A percentile compares a stretch with the other conserved stretches of the same genome.
phyloP scores from a whole-genome alignment of 2,113 vertebrate species.

The Jaculus jaculus region DNA sequence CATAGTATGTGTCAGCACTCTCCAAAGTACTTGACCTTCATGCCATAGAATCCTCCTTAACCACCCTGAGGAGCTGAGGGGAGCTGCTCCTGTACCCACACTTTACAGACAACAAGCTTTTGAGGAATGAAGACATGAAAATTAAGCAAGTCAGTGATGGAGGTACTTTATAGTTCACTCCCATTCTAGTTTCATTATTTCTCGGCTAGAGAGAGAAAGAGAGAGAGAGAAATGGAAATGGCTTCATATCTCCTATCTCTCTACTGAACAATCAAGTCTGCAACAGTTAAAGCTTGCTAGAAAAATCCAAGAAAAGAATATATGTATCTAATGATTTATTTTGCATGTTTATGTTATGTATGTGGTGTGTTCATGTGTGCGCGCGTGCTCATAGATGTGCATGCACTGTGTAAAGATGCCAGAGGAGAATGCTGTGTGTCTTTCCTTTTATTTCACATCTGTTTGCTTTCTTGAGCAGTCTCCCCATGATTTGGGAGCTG shows the following conservation, averaged over 20 bases:
- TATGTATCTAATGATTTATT: neutral
- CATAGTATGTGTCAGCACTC: neutral
- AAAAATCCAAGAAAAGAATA: constrained; percentile 28
- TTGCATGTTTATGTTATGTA: too few species aligned
- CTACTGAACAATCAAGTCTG: neutral
- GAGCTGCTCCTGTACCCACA: neutral
- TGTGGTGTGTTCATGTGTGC: too few species aligned
- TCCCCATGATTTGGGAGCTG: too few species aligned
- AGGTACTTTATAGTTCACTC: neutral
- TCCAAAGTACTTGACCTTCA: neutral
- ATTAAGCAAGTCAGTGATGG: neutral
- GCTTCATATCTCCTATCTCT: neutral
- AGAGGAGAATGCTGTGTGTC: too few species aligned
- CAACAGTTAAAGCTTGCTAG: neutral
- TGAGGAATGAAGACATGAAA: neutral
- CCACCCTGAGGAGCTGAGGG: neutral
- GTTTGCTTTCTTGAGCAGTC: too few species aligned
- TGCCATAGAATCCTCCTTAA: neutral
- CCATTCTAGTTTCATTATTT: neutral
- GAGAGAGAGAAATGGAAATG: neutral
- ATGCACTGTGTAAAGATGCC: too few species aligned
- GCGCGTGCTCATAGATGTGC: too few species aligned
- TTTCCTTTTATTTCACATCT: too few species aligned
- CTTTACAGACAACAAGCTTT: neutral
- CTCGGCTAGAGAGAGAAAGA: neutral